phyloP scores from a whole-genome alignment of 2,113 vertebrate genomes.

The Callaeas wilsoni region DNA sequence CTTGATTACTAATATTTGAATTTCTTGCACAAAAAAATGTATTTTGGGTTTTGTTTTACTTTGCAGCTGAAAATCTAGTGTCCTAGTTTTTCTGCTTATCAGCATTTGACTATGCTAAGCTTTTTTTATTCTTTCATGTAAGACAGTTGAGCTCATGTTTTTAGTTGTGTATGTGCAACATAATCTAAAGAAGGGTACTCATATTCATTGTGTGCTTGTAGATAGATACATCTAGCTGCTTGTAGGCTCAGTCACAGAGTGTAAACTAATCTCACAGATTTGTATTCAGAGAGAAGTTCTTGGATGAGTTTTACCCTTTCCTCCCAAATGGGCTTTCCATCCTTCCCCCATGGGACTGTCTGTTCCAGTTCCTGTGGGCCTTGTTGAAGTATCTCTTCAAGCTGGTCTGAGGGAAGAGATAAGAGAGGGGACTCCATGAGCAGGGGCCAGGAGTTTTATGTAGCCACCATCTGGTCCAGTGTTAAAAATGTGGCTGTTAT shows the following conservation, averaged over 20 bases:
- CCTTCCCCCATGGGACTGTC: not conserved
- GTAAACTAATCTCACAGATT: not conserved
- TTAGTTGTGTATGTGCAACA: not conserved
- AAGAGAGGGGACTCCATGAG: not conserved
- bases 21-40: not conserved
- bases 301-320: not conserved
- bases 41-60: not conserved
- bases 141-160: not conserved
- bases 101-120: not conserved
- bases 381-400: not conserved
- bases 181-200: not conserved
- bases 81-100: not conserved
- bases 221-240: not conserved
- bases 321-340: not conserved
- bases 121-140: not conserved
- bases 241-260: not conserved
- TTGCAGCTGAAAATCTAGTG: not conserved
- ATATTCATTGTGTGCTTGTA: not conserved
- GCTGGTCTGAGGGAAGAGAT: not conserved
- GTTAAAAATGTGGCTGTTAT: not conserved
- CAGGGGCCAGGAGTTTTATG: not conserved
- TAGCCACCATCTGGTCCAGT: not conserved
- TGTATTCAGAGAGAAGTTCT: not conserved
- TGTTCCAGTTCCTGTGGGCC: not conserved
- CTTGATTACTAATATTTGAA: not conserved